Evolutionary conservation across 1,140 invertebrate species (phyloP).

Genomic region (Drosophila suzukii): DNA sequence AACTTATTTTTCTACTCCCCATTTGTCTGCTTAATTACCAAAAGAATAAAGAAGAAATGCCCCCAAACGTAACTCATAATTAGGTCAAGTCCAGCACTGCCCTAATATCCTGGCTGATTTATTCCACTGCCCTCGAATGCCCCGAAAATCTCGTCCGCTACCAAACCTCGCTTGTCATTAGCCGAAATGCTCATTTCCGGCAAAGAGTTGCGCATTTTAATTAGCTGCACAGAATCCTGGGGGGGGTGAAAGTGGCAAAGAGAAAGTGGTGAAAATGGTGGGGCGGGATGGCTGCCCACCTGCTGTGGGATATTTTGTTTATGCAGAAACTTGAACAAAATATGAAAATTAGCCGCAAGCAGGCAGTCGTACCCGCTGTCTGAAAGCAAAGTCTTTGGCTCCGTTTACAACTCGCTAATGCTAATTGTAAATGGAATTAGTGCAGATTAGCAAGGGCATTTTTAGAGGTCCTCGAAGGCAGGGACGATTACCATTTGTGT

Average conservation of each 20-base stretch:
- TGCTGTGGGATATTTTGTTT: conserved; percentile 71
- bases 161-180: conserved; percentile 62
- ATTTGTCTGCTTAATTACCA: conserved; percentile 4
- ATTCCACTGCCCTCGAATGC: conserved; percentile 66
- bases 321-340: conserved; percentile 69
- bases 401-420: conserved; percentile 79
- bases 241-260: neutral
- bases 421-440: conserved; percentile 83
- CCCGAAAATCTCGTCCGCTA: conserved; percentile 29
- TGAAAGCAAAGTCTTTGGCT: conserved; percentile 34
- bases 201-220: conserved; percentile 82
- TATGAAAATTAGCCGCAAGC: conserved; percentile 70
- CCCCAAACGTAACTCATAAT: conserved; percentile 35
- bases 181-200: conserved; percentile 79
- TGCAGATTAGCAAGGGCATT: conserved; percentile 70
- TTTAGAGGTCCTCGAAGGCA: conserved; percentile 39
- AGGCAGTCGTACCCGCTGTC: conserved; percentile 8
- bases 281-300: conserved; percentile 40
- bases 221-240: conserved; percentile 53
- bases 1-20: conserved; percentile 1
- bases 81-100: conserved; percentile 28
- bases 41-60: neutral
- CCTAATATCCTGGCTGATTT: conserved; percentile 57
- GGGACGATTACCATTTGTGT: conserved; percentile 61
- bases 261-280: conserved; percentile 5